A percentile compares a stretch with the other conserved stretches of the same genome.
Evolutionary conservation across 2,888 invertebrate species (phyloP).

Genomic region (Notodonta dromedarius): DNA sequence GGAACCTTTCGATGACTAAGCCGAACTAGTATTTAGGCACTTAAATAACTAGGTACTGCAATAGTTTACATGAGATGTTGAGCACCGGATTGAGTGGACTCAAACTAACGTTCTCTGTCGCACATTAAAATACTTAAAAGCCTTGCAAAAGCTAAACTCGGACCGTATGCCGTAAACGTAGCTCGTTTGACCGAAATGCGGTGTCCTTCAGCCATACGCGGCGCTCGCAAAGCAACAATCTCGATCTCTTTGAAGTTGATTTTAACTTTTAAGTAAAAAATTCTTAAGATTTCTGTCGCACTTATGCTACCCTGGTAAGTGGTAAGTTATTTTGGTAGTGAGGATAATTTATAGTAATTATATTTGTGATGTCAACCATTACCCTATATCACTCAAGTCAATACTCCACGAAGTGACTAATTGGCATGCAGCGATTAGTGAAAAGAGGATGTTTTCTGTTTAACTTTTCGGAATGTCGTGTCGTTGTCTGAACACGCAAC

Average conservation of each 20-base stretch:
- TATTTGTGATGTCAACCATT: background rate
- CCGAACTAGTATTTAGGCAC: too few species aligned
- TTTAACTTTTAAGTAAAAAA: background rate
- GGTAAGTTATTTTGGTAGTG: background rate
- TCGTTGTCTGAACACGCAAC: too few species aligned
- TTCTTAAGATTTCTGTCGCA: background rate
- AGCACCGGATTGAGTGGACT: background rate
- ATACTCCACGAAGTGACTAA: too few species aligned
- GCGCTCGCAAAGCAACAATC: constrained; percentile 23
- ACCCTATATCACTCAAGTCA: too few species aligned
- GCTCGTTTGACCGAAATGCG: constrained; percentile 10
- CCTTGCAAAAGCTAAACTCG: constrained; percentile 17
- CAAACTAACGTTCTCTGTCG: background rate
- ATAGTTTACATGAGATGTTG: background rate
- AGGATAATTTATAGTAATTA: background rate
- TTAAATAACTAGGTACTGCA: too few species aligned
- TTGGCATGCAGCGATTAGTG: too few species aligned
- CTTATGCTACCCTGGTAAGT: background rate
- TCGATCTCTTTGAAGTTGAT: constrained; percentile 5
- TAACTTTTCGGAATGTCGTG: too few species aligned
- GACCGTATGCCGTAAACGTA: constrained; percentile 23
- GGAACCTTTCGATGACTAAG: too few species aligned
- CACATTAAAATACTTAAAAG: constrained; percentile 6
- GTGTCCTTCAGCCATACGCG: constrained; percentile 34
- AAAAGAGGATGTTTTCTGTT: too few species aligned